Evolutionary conservation across 2,888 invertebrate genomes (phyloP).

Genomic region (Suillia variegata): DNA sequence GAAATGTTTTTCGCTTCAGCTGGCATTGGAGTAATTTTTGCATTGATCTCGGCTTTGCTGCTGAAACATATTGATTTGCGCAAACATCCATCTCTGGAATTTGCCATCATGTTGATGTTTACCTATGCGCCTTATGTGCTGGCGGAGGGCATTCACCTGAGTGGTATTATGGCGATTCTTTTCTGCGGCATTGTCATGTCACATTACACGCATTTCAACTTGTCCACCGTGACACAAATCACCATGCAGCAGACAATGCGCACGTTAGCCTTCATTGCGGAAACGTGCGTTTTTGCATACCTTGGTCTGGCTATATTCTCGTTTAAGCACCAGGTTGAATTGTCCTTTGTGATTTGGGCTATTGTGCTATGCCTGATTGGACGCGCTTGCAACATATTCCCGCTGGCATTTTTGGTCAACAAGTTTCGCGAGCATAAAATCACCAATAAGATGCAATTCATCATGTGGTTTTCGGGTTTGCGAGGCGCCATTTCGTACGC

Average conservation of each 20-base stretch:
- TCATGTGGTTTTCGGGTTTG: constrained; percentile 98
- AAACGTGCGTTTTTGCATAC: constrained; percentile 99
- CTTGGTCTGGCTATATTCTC: constrained; percentile 77
- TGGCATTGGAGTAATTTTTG: constrained; percentile 93
- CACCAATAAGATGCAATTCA: constrained; percentile 97
- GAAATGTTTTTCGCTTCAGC: constrained; percentile 99
- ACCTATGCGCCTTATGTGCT: constrained; percentile 98
- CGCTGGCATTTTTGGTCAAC: constrained; percentile 89
- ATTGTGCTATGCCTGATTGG: constrained; percentile 90
- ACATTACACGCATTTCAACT: constrained; percentile 97
- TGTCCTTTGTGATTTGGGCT: constrained; percentile 92
- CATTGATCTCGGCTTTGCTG: constrained; percentile 87
- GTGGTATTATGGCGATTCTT: constrained; percentile 98
- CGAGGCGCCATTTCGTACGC: constrained; percentile 98
- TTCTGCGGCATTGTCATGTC: constrained; percentile 99
- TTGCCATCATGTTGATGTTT: constrained; percentile 98
- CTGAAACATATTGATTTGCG: constrained; percentile 95
- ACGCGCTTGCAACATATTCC: constrained; percentile 96
- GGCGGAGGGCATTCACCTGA: constrained; percentile 94
- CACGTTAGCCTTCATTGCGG: constrained; percentile 95
- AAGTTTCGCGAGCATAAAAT: constrained; percentile 97
- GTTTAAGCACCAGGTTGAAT: constrained; percentile 90
- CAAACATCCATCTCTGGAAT: constrained; percentile 97
- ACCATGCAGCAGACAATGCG: constrained; percentile 98
- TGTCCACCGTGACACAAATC: constrained; percentile 97